These are phyloP conservation scores for Sanderia malayensis DNA, from an alignment of 30 jellyfish, hydroid and myxozoan species.

Conservation along the genomic window DNA sequence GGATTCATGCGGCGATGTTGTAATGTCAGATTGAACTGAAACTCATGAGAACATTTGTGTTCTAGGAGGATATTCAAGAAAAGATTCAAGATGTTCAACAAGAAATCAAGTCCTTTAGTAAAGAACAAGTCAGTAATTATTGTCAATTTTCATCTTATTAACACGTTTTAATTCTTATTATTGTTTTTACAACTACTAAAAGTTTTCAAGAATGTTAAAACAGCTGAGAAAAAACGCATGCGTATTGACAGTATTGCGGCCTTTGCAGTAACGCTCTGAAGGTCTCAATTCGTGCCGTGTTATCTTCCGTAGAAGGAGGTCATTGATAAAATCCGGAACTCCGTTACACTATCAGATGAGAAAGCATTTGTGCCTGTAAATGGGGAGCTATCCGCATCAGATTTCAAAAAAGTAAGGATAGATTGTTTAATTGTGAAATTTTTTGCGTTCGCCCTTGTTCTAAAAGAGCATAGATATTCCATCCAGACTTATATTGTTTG, in stretches of 20 bases:
- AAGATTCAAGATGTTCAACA: conserved; percentile 49
- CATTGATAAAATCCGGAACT: conserved; percentile 38
- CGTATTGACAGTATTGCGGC: neutral
- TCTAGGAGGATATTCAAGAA: conserved; percentile 25
- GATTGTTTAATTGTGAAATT: too few relatives aligned
- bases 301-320: conserved; percentile 14
- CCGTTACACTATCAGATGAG: conserved; percentile 19
- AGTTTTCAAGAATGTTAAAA: neutral
- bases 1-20: too few relatives aligned
- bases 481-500: too few relatives aligned
- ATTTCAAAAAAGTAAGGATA: conserved; percentile 28
- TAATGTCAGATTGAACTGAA: too few relatives aligned
- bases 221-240: neutral
- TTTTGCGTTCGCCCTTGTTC: too few relatives aligned
- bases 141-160: neutral
- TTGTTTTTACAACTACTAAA: neutral
- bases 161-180: neutral
- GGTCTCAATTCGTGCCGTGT: neutral
- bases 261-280: neutral
- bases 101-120: conserved; percentile 37
- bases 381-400: conserved; percentile 16
- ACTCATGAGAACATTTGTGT: neutral
- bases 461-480: too few relatives aligned
- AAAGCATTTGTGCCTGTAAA: neutral
- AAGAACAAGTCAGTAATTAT: conserved; percentile 20